Percentiles rank a stretch among this genome's conserved stretches.
phyloP scores from a whole-genome alignment of 37 sponge, comb jelly and placozoan species.

The Beroe forskalii region DNA sequence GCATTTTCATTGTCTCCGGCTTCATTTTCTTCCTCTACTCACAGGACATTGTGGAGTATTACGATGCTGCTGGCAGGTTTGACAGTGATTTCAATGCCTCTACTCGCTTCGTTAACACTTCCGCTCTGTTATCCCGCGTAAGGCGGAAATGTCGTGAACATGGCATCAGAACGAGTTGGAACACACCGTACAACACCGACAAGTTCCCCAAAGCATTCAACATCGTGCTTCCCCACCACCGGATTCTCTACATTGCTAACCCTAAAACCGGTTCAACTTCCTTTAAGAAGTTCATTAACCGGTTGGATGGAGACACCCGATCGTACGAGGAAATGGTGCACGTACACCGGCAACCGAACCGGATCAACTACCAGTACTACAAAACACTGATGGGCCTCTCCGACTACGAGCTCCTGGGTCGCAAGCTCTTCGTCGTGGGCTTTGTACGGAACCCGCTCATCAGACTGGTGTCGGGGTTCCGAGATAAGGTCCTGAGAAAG shows the following conservation, averaged over 20 bases:
- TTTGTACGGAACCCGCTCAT: constrained; percentile 48
- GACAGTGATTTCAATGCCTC: not conserved
- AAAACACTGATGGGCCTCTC: not conserved
- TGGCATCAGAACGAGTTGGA: not conserved
- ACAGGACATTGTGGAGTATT: not conserved
- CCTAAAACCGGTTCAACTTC: constrained; percentile 60
- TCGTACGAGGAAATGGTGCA: constrained; percentile 47
- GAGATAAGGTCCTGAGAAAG: constrained; percentile 13
- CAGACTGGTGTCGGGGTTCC: constrained; percentile 23
- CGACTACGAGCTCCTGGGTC: not conserved
- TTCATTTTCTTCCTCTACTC: not conserved
- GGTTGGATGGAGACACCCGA: not conserved
- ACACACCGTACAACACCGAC: not conserved
- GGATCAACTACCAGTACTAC: not conserved
- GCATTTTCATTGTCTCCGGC: not conserved
- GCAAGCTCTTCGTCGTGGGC: constrained; percentile 16
- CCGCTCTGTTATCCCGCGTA: not conserved
- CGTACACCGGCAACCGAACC: not conserved
- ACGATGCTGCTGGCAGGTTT: not conserved
- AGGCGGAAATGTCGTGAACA: not conserved
- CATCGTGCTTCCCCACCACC: not conserved
- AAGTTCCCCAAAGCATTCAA: not conserved
- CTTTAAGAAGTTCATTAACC: constrained; percentile 27
- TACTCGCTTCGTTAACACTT: not conserved
- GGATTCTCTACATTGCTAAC: constrained; percentile 11